phyloP scores from a whole-genome alignment of 2,113 vertebrate species.

The Mesocricetus auratus region DNA sequence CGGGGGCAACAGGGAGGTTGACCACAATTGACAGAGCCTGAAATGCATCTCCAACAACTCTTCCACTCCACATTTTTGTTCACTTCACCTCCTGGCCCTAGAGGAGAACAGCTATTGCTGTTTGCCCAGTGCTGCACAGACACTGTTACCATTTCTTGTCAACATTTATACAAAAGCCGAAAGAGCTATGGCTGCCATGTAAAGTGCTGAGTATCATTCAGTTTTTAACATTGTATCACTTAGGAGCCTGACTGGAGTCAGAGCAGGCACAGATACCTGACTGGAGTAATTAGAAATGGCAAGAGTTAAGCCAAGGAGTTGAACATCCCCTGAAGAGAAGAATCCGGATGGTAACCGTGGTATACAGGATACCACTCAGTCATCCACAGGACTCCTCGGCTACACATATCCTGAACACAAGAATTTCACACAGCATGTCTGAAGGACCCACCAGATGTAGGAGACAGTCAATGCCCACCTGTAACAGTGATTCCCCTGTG shows the following conservation, averaged over 20 bases:
- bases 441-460: neutral
- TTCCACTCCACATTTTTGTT: neutral
- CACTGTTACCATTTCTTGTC: neutral
- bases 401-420: no score
- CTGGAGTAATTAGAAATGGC: neutral
- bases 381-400: neutral
- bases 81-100: neutral
- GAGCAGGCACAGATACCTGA: neutral
- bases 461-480: neutral
- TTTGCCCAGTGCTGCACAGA: neutral
- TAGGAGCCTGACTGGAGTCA: neutral
- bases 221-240: neutral
- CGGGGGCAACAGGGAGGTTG: neutral
- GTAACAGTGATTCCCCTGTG: neutral
- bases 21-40: neutral
- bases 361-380: neutral
- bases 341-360: neutral
- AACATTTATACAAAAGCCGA: neutral
- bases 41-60: accelerated
- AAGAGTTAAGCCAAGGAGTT: neutral
- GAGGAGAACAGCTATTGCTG: neutral
- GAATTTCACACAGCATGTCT: neutral
- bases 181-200: neutral
- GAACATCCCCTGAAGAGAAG: neutral
- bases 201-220: neutral